Evolutionary conservation across 1,140 invertebrate genomes (phyloP).

Genomic region (Heterodera schachtii): DNA sequence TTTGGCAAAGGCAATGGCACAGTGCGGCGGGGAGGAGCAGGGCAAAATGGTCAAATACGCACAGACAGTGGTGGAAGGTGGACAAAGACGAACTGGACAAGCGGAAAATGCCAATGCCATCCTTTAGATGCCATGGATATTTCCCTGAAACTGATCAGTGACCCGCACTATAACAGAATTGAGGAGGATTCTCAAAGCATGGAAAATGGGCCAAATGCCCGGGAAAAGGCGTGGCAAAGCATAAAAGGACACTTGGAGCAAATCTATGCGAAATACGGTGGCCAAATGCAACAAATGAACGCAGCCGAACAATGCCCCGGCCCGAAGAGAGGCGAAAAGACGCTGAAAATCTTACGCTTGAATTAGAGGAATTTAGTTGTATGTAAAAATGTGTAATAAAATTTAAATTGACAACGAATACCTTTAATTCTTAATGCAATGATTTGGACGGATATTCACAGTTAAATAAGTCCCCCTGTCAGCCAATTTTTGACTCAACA

Average conservation of each 20-base stretch:
- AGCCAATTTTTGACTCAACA: too few relatives aligned
- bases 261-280: constrained; percentile 21
- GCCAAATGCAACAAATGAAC: neutral
- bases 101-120: neutral
- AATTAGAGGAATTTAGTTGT: neutral
- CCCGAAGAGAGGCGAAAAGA: neutral
- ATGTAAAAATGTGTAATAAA: too few relatives aligned
- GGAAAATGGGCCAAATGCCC: constrained; percentile 37
- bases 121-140: constrained; percentile 61
- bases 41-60: constrained; percentile 45
- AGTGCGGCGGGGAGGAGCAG: constrained; percentile 58
- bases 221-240: constrained; percentile 54
- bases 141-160: constrained; percentile 62
- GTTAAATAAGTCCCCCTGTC: too few relatives aligned
- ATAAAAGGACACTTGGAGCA: constrained; percentile 8
- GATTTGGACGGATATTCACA: too few relatives aligned
- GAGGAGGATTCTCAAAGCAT: constrained; percentile 54
- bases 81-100: too few relatives aligned
- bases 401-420: too few relatives aligned
- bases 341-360: constrained; percentile 12
- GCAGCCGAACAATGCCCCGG: constrained; percentile 16
- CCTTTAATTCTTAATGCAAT: too few relatives aligned
- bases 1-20: constrained; percentile 48
- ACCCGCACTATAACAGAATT: constrained; percentile 58
- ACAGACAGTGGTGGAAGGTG: constrained; percentile 61